A percentile compares a stretch with the other conserved stretches of the same genome.
Conservation (phyloP, 2,113 vertebrate genomes). For the Antennarius striatus region DNA sequence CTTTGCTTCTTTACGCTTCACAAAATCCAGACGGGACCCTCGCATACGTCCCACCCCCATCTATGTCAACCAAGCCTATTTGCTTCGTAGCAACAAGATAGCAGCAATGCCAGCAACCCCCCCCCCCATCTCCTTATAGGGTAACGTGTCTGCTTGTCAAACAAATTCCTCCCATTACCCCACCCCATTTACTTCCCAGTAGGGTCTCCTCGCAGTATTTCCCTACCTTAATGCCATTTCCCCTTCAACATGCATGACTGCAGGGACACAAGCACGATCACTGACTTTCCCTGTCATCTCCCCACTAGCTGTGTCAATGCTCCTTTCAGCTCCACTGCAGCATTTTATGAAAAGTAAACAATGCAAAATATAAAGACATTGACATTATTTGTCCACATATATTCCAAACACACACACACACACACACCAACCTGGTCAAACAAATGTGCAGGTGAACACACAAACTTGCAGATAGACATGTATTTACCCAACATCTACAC, state of each 20-base stretch:
- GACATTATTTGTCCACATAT: slow-evolving; percentile 48
- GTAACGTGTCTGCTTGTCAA: slow-evolving; percentile 64
- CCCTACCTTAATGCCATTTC: slow-evolving; percentile 18
- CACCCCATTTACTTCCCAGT: slow-evolving; percentile 54
- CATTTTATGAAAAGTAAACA: slow-evolving; percentile 64
- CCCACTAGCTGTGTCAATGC: slow-evolving; percentile 20
- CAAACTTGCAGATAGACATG: slow-evolving; percentile 27
- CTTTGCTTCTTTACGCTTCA: slow-evolving; percentile 72
- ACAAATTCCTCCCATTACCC: slow-evolving; percentile 47
- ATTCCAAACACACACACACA: slow-evolving; percentile 6
- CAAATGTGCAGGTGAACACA: slow-evolving; percentile 72
- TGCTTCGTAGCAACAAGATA: slow-evolving; percentile 67
- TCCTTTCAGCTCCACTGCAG: slow-evolving; percentile 29
- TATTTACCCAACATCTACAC: slow-evolving; percentile 42
- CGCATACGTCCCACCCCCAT: slow-evolving; percentile 62
- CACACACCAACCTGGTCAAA: slow-evolving; percentile 29
- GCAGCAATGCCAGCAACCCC: slow-evolving; percentile 39
- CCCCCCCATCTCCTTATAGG: slow-evolving; percentile 72
- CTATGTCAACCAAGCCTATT: slow-evolving; percentile 65
- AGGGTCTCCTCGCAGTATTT: slow-evolving; percentile 46
- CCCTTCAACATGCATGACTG: slow-evolving; percentile 41
- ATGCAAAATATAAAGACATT: slow-evolving; percentile 44
- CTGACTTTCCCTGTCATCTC: slow-evolving; percentile 39
- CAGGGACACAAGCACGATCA: slow-evolving; percentile 14
- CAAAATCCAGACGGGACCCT: slow-evolving; percentile 78